Base-by-base conservation (phyloP, 1,140 invertebrate species). In the Monochamus saltuarius region DNA sequence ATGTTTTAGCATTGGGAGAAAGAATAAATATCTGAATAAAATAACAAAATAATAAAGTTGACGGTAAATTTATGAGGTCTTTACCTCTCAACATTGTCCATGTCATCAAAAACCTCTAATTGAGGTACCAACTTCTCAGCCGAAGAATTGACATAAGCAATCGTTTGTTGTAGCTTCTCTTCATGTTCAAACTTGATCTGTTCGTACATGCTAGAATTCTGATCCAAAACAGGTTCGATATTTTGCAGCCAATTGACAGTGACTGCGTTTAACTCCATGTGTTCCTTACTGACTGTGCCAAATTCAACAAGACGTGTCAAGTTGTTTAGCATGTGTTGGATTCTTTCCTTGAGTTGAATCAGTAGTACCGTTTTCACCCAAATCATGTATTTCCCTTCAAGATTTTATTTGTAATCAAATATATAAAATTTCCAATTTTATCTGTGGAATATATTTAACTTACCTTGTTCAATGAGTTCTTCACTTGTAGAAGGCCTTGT, bases 171-270 rank as follows among this genome's bases (percentile, higher is more conserved):
- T 37, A 95, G 70, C 59, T 82, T 81, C 68, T 92, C 89, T 78
- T 95, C 92, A 70, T 93, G 87, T 53, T 88, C 84, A 51, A 83
- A 87, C 79, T 92, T 94, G 42, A 85, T 86, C 34, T 85, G 83
- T 78, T 95, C 92, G 71, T 88, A 87, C 61, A 89, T 83, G 35
- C 82, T 81, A 40, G 85, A 84, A 73, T 88, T 89, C 70, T 83
- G 82, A 16, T 89, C 85, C 63, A 91, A 84, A 40, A 90, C 84
- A 3, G 85, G 84, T 68, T 86, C 84, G 11, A 91, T 90, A 43
- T 85, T 81, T 53, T 81, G 79, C 7, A 89, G 69, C 89, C 89
- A 92, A 65, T 85, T 85, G 0, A 90, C 83, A 1, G 87, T 89
- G 50, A 72, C 77, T 10, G 85, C 84, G 68, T 88, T 89, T 1